Base-by-base conservation (phyloP, 2,113 vertebrate species). In the Phyllostomus discolor region DNA sequence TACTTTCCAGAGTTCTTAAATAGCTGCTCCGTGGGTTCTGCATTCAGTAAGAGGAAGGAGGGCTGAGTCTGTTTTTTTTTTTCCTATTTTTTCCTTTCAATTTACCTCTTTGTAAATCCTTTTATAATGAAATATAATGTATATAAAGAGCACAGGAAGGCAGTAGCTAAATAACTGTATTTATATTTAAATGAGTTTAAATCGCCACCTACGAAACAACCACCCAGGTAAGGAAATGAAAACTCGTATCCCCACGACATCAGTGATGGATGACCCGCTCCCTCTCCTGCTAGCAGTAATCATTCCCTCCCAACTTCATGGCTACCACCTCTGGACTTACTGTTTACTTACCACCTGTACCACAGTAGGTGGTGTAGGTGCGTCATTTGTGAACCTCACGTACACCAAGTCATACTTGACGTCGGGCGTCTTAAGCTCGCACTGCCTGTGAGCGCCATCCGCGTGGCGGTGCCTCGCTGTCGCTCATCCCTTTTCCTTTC, bases 21-120 rank as follows among this genome's bases (percentile, higher is more conserved):
- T 2, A 86, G 46, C 46, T 83, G 24, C 6, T 4, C 41, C 10
- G 7, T 22, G 35, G 0, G 5, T 69, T 62, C 43, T 57, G 67
- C 14, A 14, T 59, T 33, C n/a, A 35, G 43, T 33, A n/a, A 4
- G 57, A 88, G 19, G 15, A 52, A 50, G 20, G 31, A 17, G 43
- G 43, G 46, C 26, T 4, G 8, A 41, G 20, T 41, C 12, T 59
- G 48, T 67, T 73, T 46, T 83, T 67, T 67, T 73, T 46, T 73
- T 59, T 76, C 11, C 26, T 46, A 28, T n/a, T 92, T 59, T 81
- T 81, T 79, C 52, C 38, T 92, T 78, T 80, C 66, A 38, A 7
- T 43, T 90, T 33, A 81, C 31, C 22, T 76, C 9, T 75, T 93
- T 38, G 43, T 16, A 82, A 83, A 79, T 24, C 1, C 22, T 79